Conservation (phyloP, 2,888 invertebrate genomes). For the Calephelis perditalis region DNA sequence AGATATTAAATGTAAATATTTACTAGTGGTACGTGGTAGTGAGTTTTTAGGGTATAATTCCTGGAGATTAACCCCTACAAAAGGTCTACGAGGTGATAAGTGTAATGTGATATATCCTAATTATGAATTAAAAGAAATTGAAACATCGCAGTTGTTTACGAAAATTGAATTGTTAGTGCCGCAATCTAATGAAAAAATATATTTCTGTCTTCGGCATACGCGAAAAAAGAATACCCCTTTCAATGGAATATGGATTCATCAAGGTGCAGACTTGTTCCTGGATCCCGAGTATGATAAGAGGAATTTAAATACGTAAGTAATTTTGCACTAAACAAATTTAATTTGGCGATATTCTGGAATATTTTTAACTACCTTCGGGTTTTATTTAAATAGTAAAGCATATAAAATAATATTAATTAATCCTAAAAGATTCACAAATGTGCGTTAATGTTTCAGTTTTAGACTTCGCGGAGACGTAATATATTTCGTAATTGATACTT, state of each 20-base stretch:
- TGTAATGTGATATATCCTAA: conserved; percentile 57
- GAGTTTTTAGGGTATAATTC: conserved; percentile 63
- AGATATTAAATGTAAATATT: conserved; percentile 63
- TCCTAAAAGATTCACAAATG: too few species aligned
- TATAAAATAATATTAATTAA: too few species aligned
- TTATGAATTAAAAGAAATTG: conserved; percentile 58
- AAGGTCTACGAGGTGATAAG: conserved; percentile 45
- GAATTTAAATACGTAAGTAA: conserved; percentile 14
- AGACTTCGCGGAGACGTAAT: too few species aligned
- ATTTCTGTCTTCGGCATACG: conserved; percentile 53
- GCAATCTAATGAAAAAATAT: conserved; percentile 43
- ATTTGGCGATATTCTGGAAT: not conserved
- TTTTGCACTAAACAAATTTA: not conserved
- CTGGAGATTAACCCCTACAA: conserved; percentile 58
- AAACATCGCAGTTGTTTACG: conserved; percentile 47
- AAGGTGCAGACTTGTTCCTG: conserved; percentile 64
- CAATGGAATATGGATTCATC: conserved; percentile 69
- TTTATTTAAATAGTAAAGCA: not conserved
- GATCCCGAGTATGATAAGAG: conserved; percentile 41
- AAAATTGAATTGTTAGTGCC: conserved; percentile 52
- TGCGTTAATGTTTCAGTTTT: too few species aligned
- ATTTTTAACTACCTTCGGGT: conserved; percentile 1
- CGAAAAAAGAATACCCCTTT: conserved; percentile 44
- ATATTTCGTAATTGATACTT: too few species aligned
- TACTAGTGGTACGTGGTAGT: conserved; percentile 58